These are phyloP conservation scores for Galerucella pusilla DNA, from an alignment of 2,888 invertebrate species.

Conservation along the genomic window DNA sequence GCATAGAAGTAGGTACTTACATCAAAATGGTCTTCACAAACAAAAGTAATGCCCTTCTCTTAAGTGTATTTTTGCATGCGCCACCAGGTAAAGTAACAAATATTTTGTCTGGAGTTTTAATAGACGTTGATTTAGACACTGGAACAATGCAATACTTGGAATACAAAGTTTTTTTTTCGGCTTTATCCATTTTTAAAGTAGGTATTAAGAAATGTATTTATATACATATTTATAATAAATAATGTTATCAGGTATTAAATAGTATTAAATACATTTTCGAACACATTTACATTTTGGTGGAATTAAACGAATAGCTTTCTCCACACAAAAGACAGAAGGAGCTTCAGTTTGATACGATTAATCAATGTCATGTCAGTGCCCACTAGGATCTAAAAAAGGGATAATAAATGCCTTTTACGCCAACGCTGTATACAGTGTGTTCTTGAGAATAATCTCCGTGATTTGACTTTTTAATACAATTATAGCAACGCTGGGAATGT, in stretches of 20 bases:
- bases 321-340: conserved; percentile 40
- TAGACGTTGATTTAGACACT: too few species aligned
- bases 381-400: conserved; percentile 51
- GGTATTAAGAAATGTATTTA: too few species aligned
- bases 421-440: conserved; percentile 33
- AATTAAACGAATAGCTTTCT: conserved; percentile 2
- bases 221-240: too few species aligned
- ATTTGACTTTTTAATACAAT: conserved; percentile 32
- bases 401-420: conserved; percentile 53
- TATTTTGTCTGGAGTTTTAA: too few species aligned
- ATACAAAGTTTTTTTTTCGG: too few species aligned
- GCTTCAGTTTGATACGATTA: conserved; percentile 45
- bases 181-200: too few species aligned
- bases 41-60: too few species aligned
- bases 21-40: too few species aligned
- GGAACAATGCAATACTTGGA: too few species aligned
- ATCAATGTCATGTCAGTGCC: conserved; percentile 53
- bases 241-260: not conserved
- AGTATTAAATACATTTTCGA: not conserved
- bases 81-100: too few species aligned
- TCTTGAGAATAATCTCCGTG: conserved; percentile 24
- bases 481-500: conserved; percentile 8
- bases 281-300: conserved; percentile 1
- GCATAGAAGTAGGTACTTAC: too few species aligned
- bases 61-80: too few species aligned